Conservation (phyloP, 2,888 invertebrate genomes). For the Euzetes globulus region DNA sequence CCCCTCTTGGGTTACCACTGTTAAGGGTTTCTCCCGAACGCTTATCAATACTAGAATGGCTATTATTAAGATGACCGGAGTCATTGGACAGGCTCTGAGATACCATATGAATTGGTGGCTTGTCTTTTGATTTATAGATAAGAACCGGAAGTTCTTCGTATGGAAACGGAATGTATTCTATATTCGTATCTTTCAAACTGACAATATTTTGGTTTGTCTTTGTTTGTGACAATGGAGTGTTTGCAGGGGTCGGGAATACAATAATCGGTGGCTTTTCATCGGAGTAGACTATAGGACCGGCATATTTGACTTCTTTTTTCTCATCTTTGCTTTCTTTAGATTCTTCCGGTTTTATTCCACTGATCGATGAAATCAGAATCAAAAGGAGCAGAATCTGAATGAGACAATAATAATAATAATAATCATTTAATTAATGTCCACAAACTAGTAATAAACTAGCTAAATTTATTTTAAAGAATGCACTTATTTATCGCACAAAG, state of each 20-base stretch:
- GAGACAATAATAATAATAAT: too few species aligned
- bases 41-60: neutral
- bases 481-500: too few species aligned
- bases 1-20: constrained; percentile 20
- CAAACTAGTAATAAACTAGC: too few species aligned
- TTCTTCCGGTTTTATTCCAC: neutral
- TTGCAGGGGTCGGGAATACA: constrained; percentile 43
- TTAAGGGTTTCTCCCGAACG: constrained; percentile 28
- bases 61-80: neutral
- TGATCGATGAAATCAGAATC: neutral
- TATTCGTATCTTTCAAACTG: constrained; percentile 35
- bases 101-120: constrained; percentile 47
- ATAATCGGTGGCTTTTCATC: constrained; percentile 45
- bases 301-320: constrained; percentile 43
- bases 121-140: constrained; percentile 46
- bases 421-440: too few species aligned
- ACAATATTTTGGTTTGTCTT: neutral
- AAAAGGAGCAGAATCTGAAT: constrained; percentile 6
- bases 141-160: constrained; percentile 47
- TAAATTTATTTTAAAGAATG: too few species aligned
- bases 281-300: constrained; percentile 45
- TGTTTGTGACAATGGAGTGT: constrained; percentile 29
- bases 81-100: constrained; percentile 39
- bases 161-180: constrained; percentile 47
- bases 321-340: neutral